Evolutionary conservation across 2,113 vertebrate genomes (phyloP), one percentile per base, ranked within the genome.

Genomic region (Procavia capensis): DNA sequence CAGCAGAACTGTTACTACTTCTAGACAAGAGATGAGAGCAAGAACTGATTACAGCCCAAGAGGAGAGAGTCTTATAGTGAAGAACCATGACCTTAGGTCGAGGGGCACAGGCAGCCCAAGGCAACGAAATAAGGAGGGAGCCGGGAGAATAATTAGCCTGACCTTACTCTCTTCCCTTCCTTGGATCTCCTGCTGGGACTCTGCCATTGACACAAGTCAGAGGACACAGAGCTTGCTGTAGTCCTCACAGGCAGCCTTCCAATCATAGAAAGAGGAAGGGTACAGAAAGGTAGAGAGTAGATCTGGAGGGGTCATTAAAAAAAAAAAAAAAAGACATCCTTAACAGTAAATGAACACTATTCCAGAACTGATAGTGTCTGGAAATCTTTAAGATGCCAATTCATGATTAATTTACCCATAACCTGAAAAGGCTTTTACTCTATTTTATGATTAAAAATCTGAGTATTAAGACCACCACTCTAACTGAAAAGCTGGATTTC

Each of bases 61-160:
- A 95, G 79, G 90, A 94, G 94, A 97, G 93, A 96, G 91, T 90
- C 78, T 82, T 43, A 75, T 5, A 88, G 78, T 66, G 25, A 95
- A 74, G 79, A 88, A 97, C 88, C 79, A 75, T 95, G 94, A 95
- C 95, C 94, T 97, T 86, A 95, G 93, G 94, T 96, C 25, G 39
- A 96, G 95, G 96, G 93, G 85, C 92, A 97, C 75, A 79, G 68
- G 91, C 91, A 93, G 94, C 88, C 78, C 78, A 95, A 95, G 96
- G 96, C 95, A 96, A 85, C 68, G 45, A 63, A 39, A 43, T 14
- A 63, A 95, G 85, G 82, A 72, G 68, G 64, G 64, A 95, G 81
- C 31, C 66, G 68, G 45, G 92, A 94, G 74, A 95, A 92, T 93
- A 95, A 96, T 94, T 82, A 96, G 95, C 88, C 74, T 90, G 79